These are phyloP conservation scores for Montipora foliosa DNA, from an alignment of 64 coral and sea anemone species.

Conservation along the genomic window DNA sequence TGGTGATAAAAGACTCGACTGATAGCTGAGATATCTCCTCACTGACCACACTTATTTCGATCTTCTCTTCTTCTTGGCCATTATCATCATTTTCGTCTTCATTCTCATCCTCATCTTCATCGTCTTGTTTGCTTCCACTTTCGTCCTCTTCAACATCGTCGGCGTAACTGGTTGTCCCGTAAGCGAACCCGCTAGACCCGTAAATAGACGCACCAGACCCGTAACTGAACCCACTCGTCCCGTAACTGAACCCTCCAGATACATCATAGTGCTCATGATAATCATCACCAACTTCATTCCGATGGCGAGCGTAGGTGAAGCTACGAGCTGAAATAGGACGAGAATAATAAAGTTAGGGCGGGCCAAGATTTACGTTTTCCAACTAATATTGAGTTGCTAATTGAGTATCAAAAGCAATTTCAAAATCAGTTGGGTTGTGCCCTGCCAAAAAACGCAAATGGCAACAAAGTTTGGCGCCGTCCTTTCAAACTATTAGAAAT, in stretches of 20 bases:
- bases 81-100: neutral
- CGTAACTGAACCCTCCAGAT: conserved; percentile 32
- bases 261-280: conserved; percentile 39
- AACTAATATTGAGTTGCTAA: neutral
- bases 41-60: neutral
- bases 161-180: conserved; percentile 27
- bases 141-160: conserved; percentile 62
- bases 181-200: conserved; percentile 6
- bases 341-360: too few species aligned
- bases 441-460: neutral
- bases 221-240: conserved; percentile 10
- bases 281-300: conserved; percentile 38
- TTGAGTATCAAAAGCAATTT: neutral
- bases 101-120: conserved; percentile 37
- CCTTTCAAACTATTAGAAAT: neutral
- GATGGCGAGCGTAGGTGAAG: conserved; percentile 38
- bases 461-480: neutral
- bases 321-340: conserved; percentile 33
- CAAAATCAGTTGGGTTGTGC: neutral
- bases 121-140: conserved; percentile 23
- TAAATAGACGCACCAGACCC: conserved; percentile 4
- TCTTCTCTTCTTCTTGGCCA: neutral
- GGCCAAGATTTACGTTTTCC: neutral
- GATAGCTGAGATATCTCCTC: too few species aligned
- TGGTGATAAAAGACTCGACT: too few species aligned